phyloP scores from a whole-genome alignment of 2,113 vertebrate species.

The Carassius carassius region DNA sequence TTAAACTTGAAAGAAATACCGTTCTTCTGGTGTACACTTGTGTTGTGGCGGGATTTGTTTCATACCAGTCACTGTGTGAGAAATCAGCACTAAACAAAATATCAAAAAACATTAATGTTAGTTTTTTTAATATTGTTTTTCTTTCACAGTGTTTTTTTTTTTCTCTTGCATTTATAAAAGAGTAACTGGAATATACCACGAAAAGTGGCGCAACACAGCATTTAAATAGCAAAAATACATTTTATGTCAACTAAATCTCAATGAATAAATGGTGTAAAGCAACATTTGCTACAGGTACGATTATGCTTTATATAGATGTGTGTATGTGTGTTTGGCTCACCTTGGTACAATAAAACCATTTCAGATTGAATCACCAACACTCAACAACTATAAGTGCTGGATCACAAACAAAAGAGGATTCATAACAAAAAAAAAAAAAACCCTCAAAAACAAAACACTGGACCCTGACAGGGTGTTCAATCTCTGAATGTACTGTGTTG shows the following conservation, averaged over 20 bases:
- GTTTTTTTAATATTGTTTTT: background rate
- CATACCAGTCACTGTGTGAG: background rate
- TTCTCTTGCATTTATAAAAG: background rate
- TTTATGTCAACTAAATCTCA: background rate
- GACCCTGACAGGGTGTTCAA: background rate
- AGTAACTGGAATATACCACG: background rate
- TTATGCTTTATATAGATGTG: background rate
- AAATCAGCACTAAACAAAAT: background rate
- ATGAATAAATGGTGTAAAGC: background rate
- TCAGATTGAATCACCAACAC: background rate
- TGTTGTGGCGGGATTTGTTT: background rate
- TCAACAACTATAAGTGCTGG: background rate
- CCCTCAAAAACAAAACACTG: background rate
- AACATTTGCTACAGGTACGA: background rate
- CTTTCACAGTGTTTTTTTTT: background rate
- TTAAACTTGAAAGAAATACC: constrained; percentile 72
- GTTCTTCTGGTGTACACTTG: constrained; percentile 57
- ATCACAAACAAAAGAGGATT: background rate
- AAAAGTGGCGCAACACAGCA: background rate
- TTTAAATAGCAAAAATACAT: constrained; percentile 1
- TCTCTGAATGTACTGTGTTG: background rate
- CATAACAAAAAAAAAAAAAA: background rate
- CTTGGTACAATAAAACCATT: background rate
- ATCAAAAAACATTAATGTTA: background rate
- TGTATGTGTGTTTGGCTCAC: background rate